Evolutionary conservation across 2,797 vertebrate species (phyloP).

Genomic region (Periparus ater): DNA sequence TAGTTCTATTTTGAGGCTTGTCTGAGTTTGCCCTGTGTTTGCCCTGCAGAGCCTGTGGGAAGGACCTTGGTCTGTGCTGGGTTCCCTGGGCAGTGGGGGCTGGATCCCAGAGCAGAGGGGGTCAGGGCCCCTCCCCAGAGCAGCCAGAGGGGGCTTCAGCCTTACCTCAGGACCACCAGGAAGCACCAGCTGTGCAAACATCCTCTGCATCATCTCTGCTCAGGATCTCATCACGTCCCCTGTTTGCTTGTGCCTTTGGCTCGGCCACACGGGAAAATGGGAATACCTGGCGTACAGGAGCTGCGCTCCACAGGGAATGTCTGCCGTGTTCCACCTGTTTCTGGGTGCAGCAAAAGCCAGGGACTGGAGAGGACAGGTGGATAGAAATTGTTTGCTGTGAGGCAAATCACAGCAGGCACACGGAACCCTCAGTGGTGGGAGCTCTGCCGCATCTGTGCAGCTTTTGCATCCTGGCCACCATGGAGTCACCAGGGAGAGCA

Average conservation of each 20-base stretch:
- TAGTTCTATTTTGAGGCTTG: background rate
- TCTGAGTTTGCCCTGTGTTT: background rate
- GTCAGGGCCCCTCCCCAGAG: background rate
- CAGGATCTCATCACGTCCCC: background rate
- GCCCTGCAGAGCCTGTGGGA: background rate
- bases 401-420: background rate
- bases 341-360: background rate
- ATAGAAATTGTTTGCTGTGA: background rate
- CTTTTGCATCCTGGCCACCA: background rate
- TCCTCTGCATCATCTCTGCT: background rate
- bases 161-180: background rate
- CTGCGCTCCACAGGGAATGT: background rate
- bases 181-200: background rate
- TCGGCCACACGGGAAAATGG: fast-evolving
- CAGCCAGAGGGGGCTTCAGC: background rate
- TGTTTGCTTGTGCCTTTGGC: background rate
- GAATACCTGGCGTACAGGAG: fast-evolving
- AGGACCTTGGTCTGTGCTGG: background rate
- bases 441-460: background rate
- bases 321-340: background rate
- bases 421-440: background rate
- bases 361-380: background rate
- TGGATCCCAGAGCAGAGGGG: fast-evolving
- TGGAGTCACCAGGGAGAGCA: background rate
- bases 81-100: background rate